phyloP scores from a whole-genome alignment of 2,113 vertebrate species.

The Petrocephalus microphthalmus region DNA sequence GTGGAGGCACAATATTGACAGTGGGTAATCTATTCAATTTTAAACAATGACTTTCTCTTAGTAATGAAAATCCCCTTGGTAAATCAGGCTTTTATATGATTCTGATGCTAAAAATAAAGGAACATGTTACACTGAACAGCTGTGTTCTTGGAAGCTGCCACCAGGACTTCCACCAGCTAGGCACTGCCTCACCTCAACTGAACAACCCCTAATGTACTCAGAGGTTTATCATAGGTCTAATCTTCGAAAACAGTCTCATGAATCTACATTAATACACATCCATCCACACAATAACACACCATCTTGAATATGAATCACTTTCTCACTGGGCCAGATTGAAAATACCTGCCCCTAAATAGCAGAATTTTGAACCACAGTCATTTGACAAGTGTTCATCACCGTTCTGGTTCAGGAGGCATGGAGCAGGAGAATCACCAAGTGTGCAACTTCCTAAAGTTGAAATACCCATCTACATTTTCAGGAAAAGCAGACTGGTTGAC shows the following conservation, averaged over 20 bases:
- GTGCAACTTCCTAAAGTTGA: not conserved
- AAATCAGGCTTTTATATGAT: not conserved
- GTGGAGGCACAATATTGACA: not conserved
- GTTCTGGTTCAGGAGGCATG: not conserved
- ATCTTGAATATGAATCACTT: not conserved
- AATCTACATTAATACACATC: not conserved
- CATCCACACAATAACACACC: not conserved
- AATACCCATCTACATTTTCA: not conserved
- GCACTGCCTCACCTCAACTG: not conserved
- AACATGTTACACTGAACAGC: not conserved
- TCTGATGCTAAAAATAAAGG: not conserved
- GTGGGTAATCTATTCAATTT: not conserved
- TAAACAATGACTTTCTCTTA: not conserved
- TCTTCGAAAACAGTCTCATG: not conserved
- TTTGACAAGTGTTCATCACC: not conserved
- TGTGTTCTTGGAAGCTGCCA: not conserved
- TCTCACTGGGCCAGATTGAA: not conserved
- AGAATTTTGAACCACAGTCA: not conserved
- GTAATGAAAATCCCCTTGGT: not conserved
- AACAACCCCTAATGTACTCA: not conserved
- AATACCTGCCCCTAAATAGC: not conserved
- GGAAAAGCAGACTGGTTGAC: not conserved
- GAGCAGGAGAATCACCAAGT: not conserved
- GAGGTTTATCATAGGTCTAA: not conserved
- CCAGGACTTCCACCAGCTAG: not conserved